Evolutionary conservation across 2,888 invertebrate genomes (phyloP), one percentile per base, ranked within the genome.

Genomic region (Crematogaster levior): DNA sequence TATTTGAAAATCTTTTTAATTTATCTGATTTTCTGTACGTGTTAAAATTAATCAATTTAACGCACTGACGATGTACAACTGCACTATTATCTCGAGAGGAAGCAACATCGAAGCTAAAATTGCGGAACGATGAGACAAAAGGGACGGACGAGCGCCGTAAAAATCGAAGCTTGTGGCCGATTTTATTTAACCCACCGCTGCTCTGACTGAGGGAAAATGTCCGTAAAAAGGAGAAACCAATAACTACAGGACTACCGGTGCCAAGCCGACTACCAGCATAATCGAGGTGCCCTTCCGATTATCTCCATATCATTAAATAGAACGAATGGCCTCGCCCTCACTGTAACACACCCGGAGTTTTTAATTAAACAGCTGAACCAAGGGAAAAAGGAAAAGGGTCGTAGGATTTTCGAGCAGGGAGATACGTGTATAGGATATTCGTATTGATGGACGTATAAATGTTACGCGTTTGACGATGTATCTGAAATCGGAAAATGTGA

Each of bases 351-450:
- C 56, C 48, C 61, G 74, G 81, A 88, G 84, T 87, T 89, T 88
- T 89, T 89, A 90, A 90, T 90, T 90, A 89, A 90, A 88, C 85
- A 82, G 81, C 83, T 84, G 82, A 56, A 12, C 37, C 24, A 72
- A 46, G 58, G 12, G 30, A 81, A 40, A 66, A 51, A 43, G 43
- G 12, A 48, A 65, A 15, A 15, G 10, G 18, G 10, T 9, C 1
- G 12, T 18, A 18, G 34, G 12, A n/a, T 74, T 46, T 74, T 61
- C 74, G 18, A 60, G 3, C 27, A 48, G 34, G 15, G 24, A 48
- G 18, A 58, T n/a, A 56, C 5, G 18, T 18, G 21, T 15, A 56
- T 37, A 12, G 37, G 18, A 5, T 56, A 5, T 72, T 56, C 18
- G 56, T 7, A 46, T 18, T 34, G 51, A 72, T 37, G 12, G 43